These are phyloP conservation scores for Gymnothorax javanicus DNA, from an alignment of 2,797 vertebrate species.

Conservation along the genomic window DNA sequence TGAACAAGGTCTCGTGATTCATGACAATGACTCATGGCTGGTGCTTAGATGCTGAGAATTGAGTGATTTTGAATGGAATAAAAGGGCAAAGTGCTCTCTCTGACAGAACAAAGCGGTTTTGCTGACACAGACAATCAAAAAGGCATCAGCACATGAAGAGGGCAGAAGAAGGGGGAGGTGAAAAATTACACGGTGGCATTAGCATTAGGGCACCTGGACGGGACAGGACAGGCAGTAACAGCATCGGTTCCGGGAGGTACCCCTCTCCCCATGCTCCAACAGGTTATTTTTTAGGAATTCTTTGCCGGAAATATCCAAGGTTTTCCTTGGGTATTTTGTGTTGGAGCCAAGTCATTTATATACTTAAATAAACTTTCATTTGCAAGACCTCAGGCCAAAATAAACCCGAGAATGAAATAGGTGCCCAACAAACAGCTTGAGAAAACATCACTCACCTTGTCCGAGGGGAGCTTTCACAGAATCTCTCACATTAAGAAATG, in stretches of 20 bases:
- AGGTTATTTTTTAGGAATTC: slow-evolving; percentile 66
- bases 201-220: not conserved
- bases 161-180: too few species aligned
- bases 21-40: too few species aligned
- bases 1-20: too few species aligned
- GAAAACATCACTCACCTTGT: slow-evolving; percentile 69
- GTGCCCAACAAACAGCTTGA: slow-evolving; percentile 62
- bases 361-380: slow-evolving; percentile 75
- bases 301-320: slow-evolving; percentile 64
- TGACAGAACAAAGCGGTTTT: not conserved
- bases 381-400: slow-evolving; percentile 69
- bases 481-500: slow-evolving; percentile 53
- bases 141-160: not conserved
- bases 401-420: slow-evolving; percentile 65
- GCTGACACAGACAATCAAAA: not conserved
- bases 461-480: slow-evolving; percentile 62
- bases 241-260: not conserved
- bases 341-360: slow-evolving; percentile 70
- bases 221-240: not conserved
- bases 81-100: not conserved
- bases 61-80: not conserved
- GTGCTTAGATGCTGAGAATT: not conserved
- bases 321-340: slow-evolving; percentile 73
- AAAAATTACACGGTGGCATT: not conserved
- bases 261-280: slow-evolving; percentile 18